Conservation (phyloP, 2,797 vertebrate species). For the Melanogrammus aeglefinus region DNA sequence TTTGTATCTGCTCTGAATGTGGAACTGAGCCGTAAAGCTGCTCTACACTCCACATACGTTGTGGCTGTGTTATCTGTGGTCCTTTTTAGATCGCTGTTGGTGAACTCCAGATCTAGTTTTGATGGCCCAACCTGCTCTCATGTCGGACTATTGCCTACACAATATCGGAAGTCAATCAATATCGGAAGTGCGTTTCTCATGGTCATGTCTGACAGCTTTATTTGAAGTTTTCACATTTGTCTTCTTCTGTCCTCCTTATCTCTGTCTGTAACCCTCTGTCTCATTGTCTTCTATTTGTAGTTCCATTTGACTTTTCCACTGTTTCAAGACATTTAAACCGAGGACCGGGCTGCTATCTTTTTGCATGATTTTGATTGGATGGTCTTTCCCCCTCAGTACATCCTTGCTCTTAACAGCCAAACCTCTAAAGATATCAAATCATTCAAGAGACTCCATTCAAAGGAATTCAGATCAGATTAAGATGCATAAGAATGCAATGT, state of each 20-base stretch:
- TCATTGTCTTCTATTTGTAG: conserved; percentile 17
- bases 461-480: background rate
- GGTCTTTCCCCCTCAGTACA: background rate
- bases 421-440: background rate
- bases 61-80: conserved; percentile 4
- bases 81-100: background rate
- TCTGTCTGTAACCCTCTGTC: conserved; percentile 1
- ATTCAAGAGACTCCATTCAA: background rate
- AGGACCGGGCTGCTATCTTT: conserved; percentile 46
- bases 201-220: background rate
- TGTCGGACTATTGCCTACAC: background rate
- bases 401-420: background rate
- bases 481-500: background rate
- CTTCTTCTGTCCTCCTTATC: background rate
- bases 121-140: conserved; percentile 6
- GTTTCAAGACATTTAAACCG: conserved; percentile 49
- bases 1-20: conserved; percentile 6
- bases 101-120: background rate
- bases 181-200: too few relatives aligned
- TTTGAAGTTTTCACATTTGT: background rate
- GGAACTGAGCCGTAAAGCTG: conserved; percentile 15
- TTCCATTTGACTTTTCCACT: conserved; percentile 16
- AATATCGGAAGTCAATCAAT: background rate
- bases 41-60: conserved; percentile 2
- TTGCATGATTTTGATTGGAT: conserved; percentile 37